Percentiles rank a stretch among this genome's conserved stretches.
Evolutionary conservation across 2,888 invertebrate species (phyloP).

Genomic region (Noctua comes): DNA sequence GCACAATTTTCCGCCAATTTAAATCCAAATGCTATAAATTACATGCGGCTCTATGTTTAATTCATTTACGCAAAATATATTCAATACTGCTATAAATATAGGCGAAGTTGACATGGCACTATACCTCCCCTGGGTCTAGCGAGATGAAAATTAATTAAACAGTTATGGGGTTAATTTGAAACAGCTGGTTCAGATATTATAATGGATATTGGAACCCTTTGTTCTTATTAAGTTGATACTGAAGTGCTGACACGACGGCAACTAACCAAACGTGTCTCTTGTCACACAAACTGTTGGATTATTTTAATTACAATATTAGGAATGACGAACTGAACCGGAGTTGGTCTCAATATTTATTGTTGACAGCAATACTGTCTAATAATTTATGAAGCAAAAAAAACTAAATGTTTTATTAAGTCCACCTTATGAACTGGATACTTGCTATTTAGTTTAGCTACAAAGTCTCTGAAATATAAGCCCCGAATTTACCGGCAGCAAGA

Average conservation of each 20-base stretch:
- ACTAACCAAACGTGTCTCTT: constrained; percentile 46
- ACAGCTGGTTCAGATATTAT: constrained; percentile 78
- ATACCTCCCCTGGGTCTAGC: constrained; percentile 54
- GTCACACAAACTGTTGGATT: constrained; percentile 47
- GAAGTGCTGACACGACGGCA: constrained; percentile 58
- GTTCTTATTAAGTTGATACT: constrained; percentile 71
- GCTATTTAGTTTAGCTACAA: not conserved
- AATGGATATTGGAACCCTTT: constrained; percentile 76
- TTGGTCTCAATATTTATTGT: constrained; percentile 14
- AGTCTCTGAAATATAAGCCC: not conserved
- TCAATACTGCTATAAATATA: constrained; percentile 32
- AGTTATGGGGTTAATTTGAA: constrained; percentile 77
- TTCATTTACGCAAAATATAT: constrained; percentile 43
- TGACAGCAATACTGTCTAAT: not conserved
- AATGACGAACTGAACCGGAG: constrained; percentile 9
- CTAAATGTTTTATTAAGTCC: not conserved
- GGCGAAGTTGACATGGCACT: constrained; percentile 47
- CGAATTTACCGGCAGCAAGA: not conserved
- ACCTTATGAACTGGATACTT: not conserved
- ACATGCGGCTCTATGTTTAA: constrained; percentile 11
- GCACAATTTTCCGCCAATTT: not conserved
- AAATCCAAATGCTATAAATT: constrained; percentile 20
- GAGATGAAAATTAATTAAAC: constrained; percentile 81
- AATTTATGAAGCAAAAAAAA: too few species aligned
- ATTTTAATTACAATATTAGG: constrained; percentile 42